These are phyloP conservation scores for Motacilla tschutschensis DNA, from an alignment of 2,113 vertebrate species.

Conservation along the genomic window DNA sequence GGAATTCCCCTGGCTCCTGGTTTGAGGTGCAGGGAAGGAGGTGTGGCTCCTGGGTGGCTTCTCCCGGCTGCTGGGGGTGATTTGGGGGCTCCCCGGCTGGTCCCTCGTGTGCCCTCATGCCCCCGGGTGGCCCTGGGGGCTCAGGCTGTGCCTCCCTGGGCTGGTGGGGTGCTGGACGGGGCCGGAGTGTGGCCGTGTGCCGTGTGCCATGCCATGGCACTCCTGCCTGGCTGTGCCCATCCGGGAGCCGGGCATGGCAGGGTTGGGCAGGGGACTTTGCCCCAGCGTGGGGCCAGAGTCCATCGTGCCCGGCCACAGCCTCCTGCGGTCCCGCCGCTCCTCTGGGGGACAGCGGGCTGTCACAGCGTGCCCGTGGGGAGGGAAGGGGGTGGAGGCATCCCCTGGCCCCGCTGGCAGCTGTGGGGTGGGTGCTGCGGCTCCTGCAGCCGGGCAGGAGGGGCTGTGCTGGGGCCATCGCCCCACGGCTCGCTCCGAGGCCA, in stretches of 20 bases:
- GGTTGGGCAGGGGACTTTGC: neutral
- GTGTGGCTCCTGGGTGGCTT: neutral
- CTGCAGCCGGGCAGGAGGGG: neutral
- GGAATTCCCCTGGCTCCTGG: accelerated
- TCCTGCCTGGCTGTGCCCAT: neutral
- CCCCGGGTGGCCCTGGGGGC: neutral
- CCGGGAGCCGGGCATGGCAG: accelerated
- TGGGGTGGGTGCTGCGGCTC: neutral
- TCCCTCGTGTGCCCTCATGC: accelerated
- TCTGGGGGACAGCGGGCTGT: accelerated
- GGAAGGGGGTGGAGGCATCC: neutral
- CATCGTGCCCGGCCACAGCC: accelerated
- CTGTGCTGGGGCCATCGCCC: accelerated
- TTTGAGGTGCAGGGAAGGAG: neutral
- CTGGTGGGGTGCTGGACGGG: neutral
- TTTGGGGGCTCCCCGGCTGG: accelerated
- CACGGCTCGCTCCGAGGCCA: neutral
- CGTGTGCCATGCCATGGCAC: accelerated
- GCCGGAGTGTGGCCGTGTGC: neutral
- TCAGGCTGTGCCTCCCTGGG: neutral
- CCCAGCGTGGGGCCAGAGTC: neutral
- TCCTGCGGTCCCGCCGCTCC: neutral
- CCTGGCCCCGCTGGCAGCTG: neutral
- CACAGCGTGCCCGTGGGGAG: neutral
- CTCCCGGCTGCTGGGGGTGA: neutral